Conservation (phyloP, 1,140 invertebrate genomes). For the Frieseomelitta varia region DNA sequence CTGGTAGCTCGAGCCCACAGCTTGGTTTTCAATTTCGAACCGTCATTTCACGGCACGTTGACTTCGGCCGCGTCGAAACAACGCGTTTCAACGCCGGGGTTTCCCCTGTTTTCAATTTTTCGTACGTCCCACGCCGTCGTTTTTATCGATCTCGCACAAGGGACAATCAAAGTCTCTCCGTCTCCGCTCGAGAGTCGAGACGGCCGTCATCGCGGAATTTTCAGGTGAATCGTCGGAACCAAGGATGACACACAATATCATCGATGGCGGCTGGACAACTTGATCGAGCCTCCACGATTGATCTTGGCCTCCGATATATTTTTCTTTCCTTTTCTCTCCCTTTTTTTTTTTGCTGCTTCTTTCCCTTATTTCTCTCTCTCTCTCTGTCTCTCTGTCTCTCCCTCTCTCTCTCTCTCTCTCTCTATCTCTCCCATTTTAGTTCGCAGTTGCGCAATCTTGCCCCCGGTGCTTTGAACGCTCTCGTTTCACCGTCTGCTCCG, state of each 20-base stretch:
- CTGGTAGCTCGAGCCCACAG: not conserved
- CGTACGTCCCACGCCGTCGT: not conserved
- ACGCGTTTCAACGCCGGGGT: not conserved
- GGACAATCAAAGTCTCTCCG: not conserved
- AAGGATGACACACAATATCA: constrained; percentile 1
- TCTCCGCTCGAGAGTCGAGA: not conserved
- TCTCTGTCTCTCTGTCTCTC: no score
- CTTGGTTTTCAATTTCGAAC: constrained; percentile 24
- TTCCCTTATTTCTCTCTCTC: not conserved
- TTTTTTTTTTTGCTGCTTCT: not conserved
- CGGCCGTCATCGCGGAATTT: not conserved
- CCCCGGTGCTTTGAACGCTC: constrained; percentile 19
- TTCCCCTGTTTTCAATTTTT: not conserved
- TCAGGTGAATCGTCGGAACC: not conserved
- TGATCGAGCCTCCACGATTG: no score
- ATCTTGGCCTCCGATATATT: constrained; percentile 10
- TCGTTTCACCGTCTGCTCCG: constrained; percentile 30
- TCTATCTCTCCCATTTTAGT: not conserved
- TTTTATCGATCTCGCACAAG: not conserved
- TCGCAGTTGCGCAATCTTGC: constrained; percentile 52
- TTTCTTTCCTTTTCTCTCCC: not conserved
- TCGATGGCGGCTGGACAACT: constrained; percentile 3
- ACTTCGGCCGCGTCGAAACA: no score
- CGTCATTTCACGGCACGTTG: constrained; percentile 7
- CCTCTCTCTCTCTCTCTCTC: not conserved